These are phyloP conservation scores for Euborellia annulipes DNA, from an alignment of 1,140 invertebrate species.

Conservation along the genomic window DNA sequence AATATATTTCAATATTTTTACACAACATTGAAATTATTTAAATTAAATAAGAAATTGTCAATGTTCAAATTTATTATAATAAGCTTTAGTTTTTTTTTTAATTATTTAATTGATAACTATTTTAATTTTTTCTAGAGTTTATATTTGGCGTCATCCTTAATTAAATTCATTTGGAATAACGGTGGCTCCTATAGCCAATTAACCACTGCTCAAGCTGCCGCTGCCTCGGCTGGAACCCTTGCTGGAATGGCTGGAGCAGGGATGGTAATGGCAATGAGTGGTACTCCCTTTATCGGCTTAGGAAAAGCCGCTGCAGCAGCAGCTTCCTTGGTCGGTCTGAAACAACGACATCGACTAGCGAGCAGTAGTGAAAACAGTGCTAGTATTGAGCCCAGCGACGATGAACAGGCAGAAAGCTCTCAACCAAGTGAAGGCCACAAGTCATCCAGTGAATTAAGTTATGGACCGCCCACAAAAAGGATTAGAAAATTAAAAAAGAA, in stretches of 20 bases:
- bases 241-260: neutral
- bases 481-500: conserved; percentile 20
- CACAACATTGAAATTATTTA: too few relatives aligned
- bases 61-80: too few relatives aligned
- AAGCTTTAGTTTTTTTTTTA: too few relatives aligned
- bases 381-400: conserved; percentile 60
- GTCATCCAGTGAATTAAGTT: conserved; percentile 22
- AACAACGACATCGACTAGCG: conserved; percentile 14
- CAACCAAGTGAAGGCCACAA: conserved; percentile 27
- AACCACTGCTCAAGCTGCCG: neutral
- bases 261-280: too few relatives aligned
- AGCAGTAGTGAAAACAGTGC: conserved; percentile 45
- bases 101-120: too few relatives aligned
- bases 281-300: too few relatives aligned
- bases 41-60: too few relatives aligned
- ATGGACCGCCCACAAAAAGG: conserved; percentile 35
- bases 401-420: conserved; percentile 36
- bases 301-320: too few relatives aligned
- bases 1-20: too few relatives aligned
- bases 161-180: conserved; percentile 77
- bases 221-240: neutral
- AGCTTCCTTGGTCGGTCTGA: conserved; percentile 18
- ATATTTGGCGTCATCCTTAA: conserved; percentile 71
- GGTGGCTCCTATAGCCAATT: conserved; percentile 30
- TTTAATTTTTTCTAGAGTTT: too few relatives aligned